Evolutionary conservation across 2,888 invertebrate genomes (phyloP), one percentile per base, ranked within the genome.

Genomic region (Pristionchus fissidentatus): DNA sequence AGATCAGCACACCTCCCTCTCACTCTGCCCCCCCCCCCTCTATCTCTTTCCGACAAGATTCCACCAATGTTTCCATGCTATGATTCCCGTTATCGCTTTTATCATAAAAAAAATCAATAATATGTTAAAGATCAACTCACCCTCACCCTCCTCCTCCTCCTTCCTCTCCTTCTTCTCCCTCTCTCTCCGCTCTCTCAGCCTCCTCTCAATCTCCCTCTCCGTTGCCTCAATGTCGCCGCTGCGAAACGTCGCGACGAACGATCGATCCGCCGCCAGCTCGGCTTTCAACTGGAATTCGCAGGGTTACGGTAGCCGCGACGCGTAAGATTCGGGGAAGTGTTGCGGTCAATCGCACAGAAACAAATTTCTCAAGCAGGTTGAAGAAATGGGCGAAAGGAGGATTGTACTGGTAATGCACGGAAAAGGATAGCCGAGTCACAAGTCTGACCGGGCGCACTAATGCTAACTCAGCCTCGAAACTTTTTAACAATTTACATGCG

Each of bases 201-300:
- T 26, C 22, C 75, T 26, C 49, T 77, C 49, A 32, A 77, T 49
- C 32, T 49, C 75, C 35, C 75, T 29, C 46, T 32, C 32, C 46
- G 75, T 77, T 29, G 46, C 19, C 1, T 19, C 49, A 46, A 49
- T 49, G 75, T 77, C 75, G 2, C 75, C 75, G 75, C 75, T 77
- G 10, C 75, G 8, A 49, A 77, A 77, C 15, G 75, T 49, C 29
- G 75, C 75, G 26, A 77, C 75, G 49, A 77, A 77, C 7, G 75
- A 77, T 5, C 75, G 75, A 5, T 77, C 75, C 49, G 75, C 49
- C 29, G 41, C 75, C 8, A 77, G 75, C 75, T 77, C 75, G 22
- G 49, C 29, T 26, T 41, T 46, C 29, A 77, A 19, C 75, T 77
- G 75, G 26, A 70, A 70, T n/a, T n/a, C n/a, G n/a, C n/a, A n/a